Evolutionary conservation across 2,113 vertebrate genomes (phyloP).

Genomic region (Cyphomyrus discorhynchus): DNA sequence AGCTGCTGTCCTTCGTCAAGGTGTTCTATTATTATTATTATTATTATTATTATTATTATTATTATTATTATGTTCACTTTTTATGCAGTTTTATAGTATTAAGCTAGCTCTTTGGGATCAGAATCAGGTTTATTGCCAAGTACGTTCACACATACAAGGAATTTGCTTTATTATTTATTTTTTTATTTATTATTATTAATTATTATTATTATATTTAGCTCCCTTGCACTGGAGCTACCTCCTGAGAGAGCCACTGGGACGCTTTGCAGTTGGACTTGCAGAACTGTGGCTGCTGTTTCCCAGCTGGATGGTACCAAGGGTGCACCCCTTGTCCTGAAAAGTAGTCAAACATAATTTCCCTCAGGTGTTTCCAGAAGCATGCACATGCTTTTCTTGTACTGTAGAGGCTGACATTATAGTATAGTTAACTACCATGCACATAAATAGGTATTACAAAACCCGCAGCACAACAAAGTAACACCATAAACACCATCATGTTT

Average conservation of each 20-base stretch:
- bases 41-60: background rate
- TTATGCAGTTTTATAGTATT: background rate
- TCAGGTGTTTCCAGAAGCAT: background rate
- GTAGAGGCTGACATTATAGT: background rate
- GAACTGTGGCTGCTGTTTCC: background rate
- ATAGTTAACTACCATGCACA: background rate
- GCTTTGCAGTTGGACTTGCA: background rate
- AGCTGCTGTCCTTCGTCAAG: background rate
- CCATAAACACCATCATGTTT: background rate
- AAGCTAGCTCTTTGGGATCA: background rate
- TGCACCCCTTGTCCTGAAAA: background rate
- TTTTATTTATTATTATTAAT: no score
- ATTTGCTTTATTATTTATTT: no score
- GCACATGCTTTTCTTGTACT: background rate
- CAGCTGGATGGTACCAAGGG: background rate
- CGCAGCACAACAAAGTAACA: background rate
- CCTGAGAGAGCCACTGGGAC: background rate
- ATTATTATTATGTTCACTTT: background rate
- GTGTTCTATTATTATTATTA: background rate
- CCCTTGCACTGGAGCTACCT: background rate
- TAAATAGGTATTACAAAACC: background rate
- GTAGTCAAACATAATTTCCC: background rate
- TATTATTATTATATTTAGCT: background rate
- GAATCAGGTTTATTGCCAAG: no score
- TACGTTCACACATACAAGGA: no score